Evolutionary conservation across 1,140 invertebrate genomes (phyloP), one percentile per base, ranked within the genome.

Genomic region (Heliconius hewitsoni): DNA sequence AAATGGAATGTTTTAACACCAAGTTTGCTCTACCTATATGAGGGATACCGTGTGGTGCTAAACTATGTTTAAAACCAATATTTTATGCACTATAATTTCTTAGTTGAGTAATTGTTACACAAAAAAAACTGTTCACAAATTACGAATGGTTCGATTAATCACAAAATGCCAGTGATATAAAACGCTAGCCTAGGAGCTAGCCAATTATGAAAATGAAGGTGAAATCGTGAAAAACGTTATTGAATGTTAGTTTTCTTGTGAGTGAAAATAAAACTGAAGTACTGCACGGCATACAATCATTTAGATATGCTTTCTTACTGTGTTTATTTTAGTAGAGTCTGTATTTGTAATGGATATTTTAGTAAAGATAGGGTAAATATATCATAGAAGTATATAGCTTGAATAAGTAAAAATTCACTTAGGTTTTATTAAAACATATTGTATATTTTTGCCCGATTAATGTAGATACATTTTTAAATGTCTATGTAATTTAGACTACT

Each of bases 191-290:
- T 23, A 23, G 23, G 60, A 66, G 60, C 60, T 13, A 1, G n/a
- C 74, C 77, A 76, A 79, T 82, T 82, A 82, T 82, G 83, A 84
- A 84, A 84, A 84, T 84, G 81, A 84, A 84, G 73, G 81, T 82
- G 83, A 80, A 81, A 81, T 83, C 82, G 75, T 75, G 75, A 83
- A 77, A 82, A 75, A 60, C 60, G 76, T 71, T 46, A 76, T 81
- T 75, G 73, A 57, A 46, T 73, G 76, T 78, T 78, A 78, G 79
- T 82, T 84, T 81, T 82, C 83, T 81, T 84, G 60, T 52, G 73
- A 84, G 83, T 84, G 83, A 84, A 84, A 84, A 82, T 77, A 84
- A 84, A 84, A 81, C 77, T 52, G 76, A 66, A 55, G 73, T 66
- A 74, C 79, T 70, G 78, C 81, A 78, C 73, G 72, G 81, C 46